phyloP scores from a whole-genome alignment of 1,140 invertebrate genomes.

The roundworm (Caenorhabditis elegans) region WBcel235 BX284605.5:9708001-9708500 shows the following conservation, averaged over 20 bases:
- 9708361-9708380: no score
- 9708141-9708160: slow-evolving; percentile 61
- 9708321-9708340: no score
- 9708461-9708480: no score
- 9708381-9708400: no score
- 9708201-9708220: slow-evolving; percentile 57
- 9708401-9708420: no score
- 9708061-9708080: slow-evolving; percentile 47
- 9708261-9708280: slow-evolving; percentile 57
- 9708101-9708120: slow-evolving; percentile 59
- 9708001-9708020: slow-evolving; percentile 68
- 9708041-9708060: slow-evolving; percentile 46
- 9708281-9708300: slow-evolving; percentile 42
- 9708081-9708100: slow-evolving; percentile 59
- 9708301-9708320: no score
- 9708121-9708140: slow-evolving; percentile 55
- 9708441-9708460: no score
- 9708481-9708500: no score
- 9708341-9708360: no score
- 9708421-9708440: no score
- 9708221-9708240: slow-evolving; percentile 55
- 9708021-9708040: slow-evolving; percentile 60
- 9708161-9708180: slow-evolving; percentile 61
- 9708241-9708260: slow-evolving; percentile 54
- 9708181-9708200: slow-evolving; percentile 53